Base-by-base conservation (phyloP, 2,797 vertebrate species). In the Myotis planiceps region DNA sequence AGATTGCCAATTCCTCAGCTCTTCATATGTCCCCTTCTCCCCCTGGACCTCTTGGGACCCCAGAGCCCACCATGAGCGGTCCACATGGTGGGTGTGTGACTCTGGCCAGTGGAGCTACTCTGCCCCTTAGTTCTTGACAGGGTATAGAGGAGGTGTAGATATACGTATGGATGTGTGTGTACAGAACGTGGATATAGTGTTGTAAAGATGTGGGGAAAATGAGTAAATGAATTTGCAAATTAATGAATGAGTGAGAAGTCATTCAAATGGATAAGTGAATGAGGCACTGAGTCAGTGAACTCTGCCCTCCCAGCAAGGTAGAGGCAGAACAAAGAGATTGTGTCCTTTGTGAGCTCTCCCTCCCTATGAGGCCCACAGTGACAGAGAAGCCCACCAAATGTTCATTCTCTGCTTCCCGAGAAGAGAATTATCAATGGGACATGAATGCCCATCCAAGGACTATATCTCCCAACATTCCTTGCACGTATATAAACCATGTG, bases 161-260 rank as follows among this genome's bases (percentile, higher is more conserved):
- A 1, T 34, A 16, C 47, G 42, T 21, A n/a, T 37, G 51, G 69
- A 10, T 29, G 13, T 15, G 3, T 55, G 25, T 42, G 18, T 1
- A 39, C 49, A 27, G 15, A 5, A 14, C 42, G 39, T 32, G 23
- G 34, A 13, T 15, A 45, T 27, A 75, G 27, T 63, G 29, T 32
- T 75, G 29, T 75, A 74, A 66, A 66, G 69, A 21, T 12, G 19
- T 25, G 53, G 45, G 51, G n/a, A 7, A 32, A 72, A 42, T 72
- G 68, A 63, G 37, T 58, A 25, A 81, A 47, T 87, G 10, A 37
- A 68, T 60, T 86, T 90, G 34, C 16, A 76, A 23, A 32, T 76
- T 58, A 92, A 74, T 88, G 84, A 92, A 45, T 83, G 69, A 81
- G 58, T 79, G 82, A 78, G 53, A 71, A 88, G 45, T 80, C 58